Conservation (phyloP, 92 coral and sea anemone genomes). For the Montipora capitata region DNA sequence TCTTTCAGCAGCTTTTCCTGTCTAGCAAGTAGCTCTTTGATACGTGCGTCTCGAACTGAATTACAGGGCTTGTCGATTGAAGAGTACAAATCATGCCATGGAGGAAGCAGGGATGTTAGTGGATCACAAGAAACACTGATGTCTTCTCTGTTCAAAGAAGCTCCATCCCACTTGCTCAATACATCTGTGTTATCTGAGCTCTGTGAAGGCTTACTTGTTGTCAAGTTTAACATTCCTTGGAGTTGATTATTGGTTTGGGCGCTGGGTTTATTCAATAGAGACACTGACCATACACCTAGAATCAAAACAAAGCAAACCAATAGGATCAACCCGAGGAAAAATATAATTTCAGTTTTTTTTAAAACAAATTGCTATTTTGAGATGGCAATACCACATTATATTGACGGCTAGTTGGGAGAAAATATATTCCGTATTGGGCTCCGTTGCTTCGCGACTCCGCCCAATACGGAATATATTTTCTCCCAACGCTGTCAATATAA, state of each 20-base stretch:
- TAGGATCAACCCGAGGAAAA: background rate
- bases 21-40: slow-evolving; percentile 65
- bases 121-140: background rate
- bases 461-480: too few relatives aligned
- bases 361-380: too few relatives aligned
- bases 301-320: background rate
- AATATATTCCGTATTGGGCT: too few relatives aligned
- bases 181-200: background rate
- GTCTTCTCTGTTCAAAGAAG: background rate
- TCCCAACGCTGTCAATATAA: too few relatives aligned
- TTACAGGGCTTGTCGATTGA: background rate
- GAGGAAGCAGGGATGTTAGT: background rate
- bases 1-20: slow-evolving; percentile 68
- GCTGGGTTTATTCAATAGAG: background rate
- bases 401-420: too few relatives aligned
- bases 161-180: background rate
- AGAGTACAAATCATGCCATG: background rate
- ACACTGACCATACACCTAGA: slow-evolving; percentile 51
- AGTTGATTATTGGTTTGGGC: background rate
- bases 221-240: background rate
- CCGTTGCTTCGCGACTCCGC: too few relatives aligned
- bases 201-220: background rate
- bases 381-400: too few relatives aligned
- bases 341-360: too few relatives aligned
- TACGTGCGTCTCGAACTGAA: slow-evolving; percentile 74